Conservation (phyloP, 1,140 invertebrate genomes). For the Phymastichus coffea region DNA sequence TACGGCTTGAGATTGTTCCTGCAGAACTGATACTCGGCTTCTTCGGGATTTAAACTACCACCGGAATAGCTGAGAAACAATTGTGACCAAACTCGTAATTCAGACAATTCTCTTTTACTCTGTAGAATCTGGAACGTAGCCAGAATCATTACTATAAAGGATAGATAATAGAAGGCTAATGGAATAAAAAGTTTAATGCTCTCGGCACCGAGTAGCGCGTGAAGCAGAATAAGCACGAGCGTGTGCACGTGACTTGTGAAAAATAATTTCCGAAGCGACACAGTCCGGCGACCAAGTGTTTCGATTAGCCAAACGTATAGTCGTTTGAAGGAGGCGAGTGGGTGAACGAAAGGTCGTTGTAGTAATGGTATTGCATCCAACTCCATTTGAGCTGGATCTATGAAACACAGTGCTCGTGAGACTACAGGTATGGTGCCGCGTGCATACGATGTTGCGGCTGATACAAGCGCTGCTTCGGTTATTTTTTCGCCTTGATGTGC, state of each 20-base stretch:
- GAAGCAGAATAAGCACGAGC: constrained; percentile 66
- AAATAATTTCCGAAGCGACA: constrained; percentile 55
- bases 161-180: constrained; percentile 69
- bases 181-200: constrained; percentile 69
- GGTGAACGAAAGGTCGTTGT: constrained; percentile 70
- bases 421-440: constrained; percentile 75
- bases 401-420: constrained; percentile 70
- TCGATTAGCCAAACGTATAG: constrained; percentile 68
- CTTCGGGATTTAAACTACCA: constrained; percentile 70
- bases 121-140: constrained; percentile 79
- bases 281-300: constrained; percentile 58
- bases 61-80: constrained; percentile 72
- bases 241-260: constrained; percentile 66
- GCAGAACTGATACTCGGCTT: constrained; percentile 80
- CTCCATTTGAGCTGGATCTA: constrained; percentile 63
- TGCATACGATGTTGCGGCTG: constrained; percentile 78
- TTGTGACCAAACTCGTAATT: constrained; percentile 78
- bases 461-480: constrained; percentile 76
- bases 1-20: constrained; percentile 80
- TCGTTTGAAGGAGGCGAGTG: constrained; percentile 67
- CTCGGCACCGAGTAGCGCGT: constrained; percentile 66
- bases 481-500: constrained; percentile 69
- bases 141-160: constrained; percentile 71
- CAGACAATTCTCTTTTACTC: constrained; percentile 68
- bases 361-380: constrained; percentile 70